Evolutionary conservation across 2,797 vertebrate species (phyloP), one percentile per base, ranked within the genome.

Genomic region (Setipinna tenuifilis): DNA sequence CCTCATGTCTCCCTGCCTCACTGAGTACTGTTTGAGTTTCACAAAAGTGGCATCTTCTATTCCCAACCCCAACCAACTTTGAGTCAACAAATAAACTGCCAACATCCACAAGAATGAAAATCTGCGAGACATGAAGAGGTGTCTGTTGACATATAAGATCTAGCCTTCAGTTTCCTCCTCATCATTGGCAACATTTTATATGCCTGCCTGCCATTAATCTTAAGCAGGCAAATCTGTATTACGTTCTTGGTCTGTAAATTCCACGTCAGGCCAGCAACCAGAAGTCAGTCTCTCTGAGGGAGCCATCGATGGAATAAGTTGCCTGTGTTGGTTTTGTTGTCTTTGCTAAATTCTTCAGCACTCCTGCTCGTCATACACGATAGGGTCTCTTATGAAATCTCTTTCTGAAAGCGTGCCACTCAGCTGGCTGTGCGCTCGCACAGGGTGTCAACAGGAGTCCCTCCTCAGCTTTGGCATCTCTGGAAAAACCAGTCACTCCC

Each of bases 401-500:
- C 19, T 78, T 78, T 54, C 44, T 41, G 31, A 41, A 41, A 78
- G 21, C 0, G 31, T 78, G 71, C 35, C 71, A 9, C 17, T 78
- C 71, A 9, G 14, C 6, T 11, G 71, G 71, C 71, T 44, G 71
- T 78, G 35, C 19, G 19, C 41, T 44, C n/a, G 28, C 46, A 41
- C 17, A 31, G n/a, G 28, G 44, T 83, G 46, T 48, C 44, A 19
- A 83, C 46, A 87, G 71, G n/a, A 75, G 58, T 71, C n/a, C 12
- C 57, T 78, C 14, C 50, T n/a, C 19, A 35, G 25, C 57, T 46
- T 82, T 86, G 68, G 28, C 57, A 78, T 78, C 62, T 85, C 59
- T 65, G 17, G 81, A 86, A 84, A 83, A 83, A 75, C 41, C 80
- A 82, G 46, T 71, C 50, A 2, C 61, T 6, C 61, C 2, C 31